A percentile compares a stretch with the other conserved stretches of the same genome.
These are phyloP conservation scores for Myotis myotis DNA, from an alignment of 2,797 vertebrate genomes.

Conservation along the genomic window DNA sequence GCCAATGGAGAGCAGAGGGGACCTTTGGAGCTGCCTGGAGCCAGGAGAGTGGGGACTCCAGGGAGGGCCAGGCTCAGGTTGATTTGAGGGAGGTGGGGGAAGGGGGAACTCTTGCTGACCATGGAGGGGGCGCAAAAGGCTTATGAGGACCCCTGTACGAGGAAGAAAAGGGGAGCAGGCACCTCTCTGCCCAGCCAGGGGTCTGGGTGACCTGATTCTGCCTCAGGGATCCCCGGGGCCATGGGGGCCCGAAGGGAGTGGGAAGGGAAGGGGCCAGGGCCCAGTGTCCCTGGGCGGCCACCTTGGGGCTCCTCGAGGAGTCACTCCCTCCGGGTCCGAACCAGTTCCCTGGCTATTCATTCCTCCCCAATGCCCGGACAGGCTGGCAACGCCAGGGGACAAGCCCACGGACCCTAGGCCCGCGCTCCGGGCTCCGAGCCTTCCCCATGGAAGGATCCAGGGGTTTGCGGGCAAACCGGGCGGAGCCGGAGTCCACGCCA, in stretches of 20 bases:
- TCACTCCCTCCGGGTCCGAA: background rate
- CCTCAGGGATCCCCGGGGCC: background rate
- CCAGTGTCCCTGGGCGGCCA: background rate
- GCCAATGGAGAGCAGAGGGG: background rate
- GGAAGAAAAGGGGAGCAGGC: background rate
- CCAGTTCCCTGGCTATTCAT: background rate
- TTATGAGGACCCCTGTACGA: background rate
- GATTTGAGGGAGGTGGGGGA: background rate
- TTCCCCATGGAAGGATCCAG: background rate
- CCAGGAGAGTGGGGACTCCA: background rate
- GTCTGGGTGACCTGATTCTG: background rate
- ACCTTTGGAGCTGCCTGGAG: background rate
- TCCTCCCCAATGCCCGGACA: background rate
- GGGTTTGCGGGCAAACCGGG: background rate
- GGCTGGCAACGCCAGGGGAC: background rate
- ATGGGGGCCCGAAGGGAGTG: background rate
- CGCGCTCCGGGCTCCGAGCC: background rate
- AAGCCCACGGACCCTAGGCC: background rate
- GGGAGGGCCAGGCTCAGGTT: background rate
- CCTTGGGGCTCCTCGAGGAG: background rate
- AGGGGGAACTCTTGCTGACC: background rate
- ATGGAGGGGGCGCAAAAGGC: background rate
- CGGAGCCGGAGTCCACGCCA: background rate
- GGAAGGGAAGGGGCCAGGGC: background rate
- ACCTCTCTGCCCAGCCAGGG: background rate